These are phyloP conservation scores for Dendroctonus valens DNA, from an alignment of 1,140 invertebrate genomes.

Conservation along the genomic window DNA sequence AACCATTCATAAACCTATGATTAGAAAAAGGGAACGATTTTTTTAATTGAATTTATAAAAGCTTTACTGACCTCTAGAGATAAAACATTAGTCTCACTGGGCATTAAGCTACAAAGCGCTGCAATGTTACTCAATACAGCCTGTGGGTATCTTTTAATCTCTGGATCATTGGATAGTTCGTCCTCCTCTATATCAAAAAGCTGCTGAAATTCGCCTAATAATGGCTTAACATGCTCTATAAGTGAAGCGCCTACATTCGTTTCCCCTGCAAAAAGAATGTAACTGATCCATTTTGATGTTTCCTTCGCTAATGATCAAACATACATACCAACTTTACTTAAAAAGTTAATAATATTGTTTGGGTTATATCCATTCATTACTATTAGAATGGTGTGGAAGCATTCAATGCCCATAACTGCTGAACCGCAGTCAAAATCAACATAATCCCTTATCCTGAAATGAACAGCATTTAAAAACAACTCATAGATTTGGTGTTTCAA, in stretches of 20 bases:
- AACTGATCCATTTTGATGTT: background rate
- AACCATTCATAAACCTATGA: conserved; percentile 51
- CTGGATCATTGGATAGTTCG: conserved; percentile 39
- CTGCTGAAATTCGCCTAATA: conserved; percentile 44
- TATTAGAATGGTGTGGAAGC: conserved; percentile 56
- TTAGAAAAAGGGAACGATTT: conserved; percentile 5
- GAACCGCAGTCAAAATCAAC: conserved; percentile 52
- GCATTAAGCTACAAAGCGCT: conserved; percentile 49
- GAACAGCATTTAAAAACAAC: conserved; percentile 1
- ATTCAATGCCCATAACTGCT: conserved; percentile 53
- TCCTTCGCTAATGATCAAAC: background rate
- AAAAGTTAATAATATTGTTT: conserved; percentile 52
- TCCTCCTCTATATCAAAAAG: conserved; percentile 46
- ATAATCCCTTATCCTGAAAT: conserved; percentile 37
- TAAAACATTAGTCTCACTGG: conserved; percentile 41
- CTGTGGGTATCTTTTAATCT: conserved; percentile 49
- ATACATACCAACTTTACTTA: conserved; percentile 53
- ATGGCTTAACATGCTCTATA: conserved; percentile 30
- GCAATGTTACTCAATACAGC: conserved; percentile 51
- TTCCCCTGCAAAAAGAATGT: conserved; percentile 6
- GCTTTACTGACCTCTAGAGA: conserved; percentile 33
- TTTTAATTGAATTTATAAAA: background rate
- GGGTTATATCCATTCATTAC: conserved; percentile 52
- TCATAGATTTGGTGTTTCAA: background rate
- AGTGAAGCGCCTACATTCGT: conserved; percentile 29